Evolutionary conservation across 2,888 invertebrate species (phyloP).

Genomic region (Eustalomyia histrio): DNA sequence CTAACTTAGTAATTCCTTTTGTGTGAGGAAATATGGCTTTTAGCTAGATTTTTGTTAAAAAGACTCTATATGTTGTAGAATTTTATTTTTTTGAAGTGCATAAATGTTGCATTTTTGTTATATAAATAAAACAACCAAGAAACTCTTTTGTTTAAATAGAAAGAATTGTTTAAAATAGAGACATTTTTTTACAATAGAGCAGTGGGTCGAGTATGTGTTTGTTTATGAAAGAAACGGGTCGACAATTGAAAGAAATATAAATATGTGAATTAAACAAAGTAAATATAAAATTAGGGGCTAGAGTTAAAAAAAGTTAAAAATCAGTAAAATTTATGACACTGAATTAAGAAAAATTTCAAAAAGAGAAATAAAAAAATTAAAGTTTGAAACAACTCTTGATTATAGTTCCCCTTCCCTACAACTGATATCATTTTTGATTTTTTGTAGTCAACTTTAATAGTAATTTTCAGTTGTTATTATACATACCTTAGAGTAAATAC

Average conservation of each 20-base stretch:
- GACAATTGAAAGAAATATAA: constrained; percentile 8
- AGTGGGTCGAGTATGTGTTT: constrained; percentile 58
- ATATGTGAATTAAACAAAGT: not conserved
- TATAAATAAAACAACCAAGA: not conserved
- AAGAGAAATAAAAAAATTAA: too few relatives aligned
- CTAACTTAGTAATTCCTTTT: not conserved
- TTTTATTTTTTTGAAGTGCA: constrained; percentile 32
- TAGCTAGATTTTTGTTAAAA: not conserved
- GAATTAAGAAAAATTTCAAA: too few relatives aligned
- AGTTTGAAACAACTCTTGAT: too few relatives aligned
- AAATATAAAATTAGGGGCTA: not conserved
- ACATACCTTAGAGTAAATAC: too few relatives aligned
- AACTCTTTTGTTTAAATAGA: not conserved
- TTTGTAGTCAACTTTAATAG: too few relatives aligned
- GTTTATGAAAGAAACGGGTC: constrained; percentile 46
- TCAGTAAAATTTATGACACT: too few relatives aligned
- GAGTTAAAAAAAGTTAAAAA: too few relatives aligned
- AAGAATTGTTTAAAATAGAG: constrained; percentile 32
- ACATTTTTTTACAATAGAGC: constrained; percentile 36
- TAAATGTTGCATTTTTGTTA: constrained; percentile 36
- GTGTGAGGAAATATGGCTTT: not conserved
- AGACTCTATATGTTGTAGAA: not conserved
- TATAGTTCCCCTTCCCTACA: too few relatives aligned
- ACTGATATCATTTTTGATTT: too few relatives aligned
- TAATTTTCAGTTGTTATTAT: too few relatives aligned